Conservation (phyloP, 2,113 vertebrate genomes). For the Psettodes erumei region DNA sequence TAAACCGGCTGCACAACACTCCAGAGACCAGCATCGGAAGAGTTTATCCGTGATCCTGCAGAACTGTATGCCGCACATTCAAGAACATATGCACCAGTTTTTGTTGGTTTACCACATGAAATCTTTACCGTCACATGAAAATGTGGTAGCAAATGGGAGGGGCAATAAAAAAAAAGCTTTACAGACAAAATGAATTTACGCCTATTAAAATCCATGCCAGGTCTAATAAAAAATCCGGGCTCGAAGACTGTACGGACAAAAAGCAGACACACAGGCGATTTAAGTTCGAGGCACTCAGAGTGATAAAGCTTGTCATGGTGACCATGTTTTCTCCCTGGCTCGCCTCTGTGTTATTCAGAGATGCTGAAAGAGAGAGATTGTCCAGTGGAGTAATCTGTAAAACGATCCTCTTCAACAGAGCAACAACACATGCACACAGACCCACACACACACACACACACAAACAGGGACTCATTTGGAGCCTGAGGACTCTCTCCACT, state of each 20-base stretch:
- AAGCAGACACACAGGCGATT: background rate
- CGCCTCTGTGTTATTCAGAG: slow-evolving; percentile 49
- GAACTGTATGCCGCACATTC: background rate
- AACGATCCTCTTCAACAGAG: slow-evolving; percentile 51
- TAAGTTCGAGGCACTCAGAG: slow-evolving; percentile 11
- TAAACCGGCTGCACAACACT: background rate
- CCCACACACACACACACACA: slow-evolving; percentile 19
- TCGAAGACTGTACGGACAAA: background rate
- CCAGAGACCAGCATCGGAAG: background rate
- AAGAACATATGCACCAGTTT: background rate
- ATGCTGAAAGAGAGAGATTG: slow-evolving; percentile 64
- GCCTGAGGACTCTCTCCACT: slow-evolving; percentile 50
- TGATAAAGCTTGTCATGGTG: slow-evolving; percentile 13
- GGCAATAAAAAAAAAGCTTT: slow-evolving; percentile 1
- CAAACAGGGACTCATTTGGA: slow-evolving; percentile 33
- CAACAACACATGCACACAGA: slow-evolving; percentile 24
- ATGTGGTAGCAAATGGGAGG: background rate
- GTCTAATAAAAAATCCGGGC: background rate
- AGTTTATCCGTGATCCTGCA: background rate
- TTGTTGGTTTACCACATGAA: background rate
- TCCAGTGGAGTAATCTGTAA: slow-evolving; percentile 62
- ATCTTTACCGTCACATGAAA: background rate
- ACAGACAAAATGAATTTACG: background rate
- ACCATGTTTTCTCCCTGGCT: slow-evolving; percentile 14
- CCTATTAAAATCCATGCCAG: background rate